These are phyloP conservation scores for Caloenas nicobarica DNA, from an alignment of 2,113 vertebrate genomes.

Conservation along the genomic window DNA sequence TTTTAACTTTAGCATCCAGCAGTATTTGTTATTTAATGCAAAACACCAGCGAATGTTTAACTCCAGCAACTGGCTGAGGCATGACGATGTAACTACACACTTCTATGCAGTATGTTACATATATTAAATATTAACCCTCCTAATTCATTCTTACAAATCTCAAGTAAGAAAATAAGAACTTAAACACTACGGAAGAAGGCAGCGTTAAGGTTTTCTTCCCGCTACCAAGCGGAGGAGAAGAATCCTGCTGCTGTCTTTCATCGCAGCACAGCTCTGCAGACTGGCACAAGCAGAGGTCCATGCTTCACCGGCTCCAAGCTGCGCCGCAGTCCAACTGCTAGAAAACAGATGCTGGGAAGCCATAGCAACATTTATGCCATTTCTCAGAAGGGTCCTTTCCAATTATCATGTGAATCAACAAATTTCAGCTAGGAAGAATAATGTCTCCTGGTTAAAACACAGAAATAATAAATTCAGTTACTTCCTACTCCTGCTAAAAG, in stretches of 20 bases:
- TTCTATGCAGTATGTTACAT: background rate
- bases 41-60: background rate
- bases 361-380: constrained; percentile 15
- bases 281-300: background rate
- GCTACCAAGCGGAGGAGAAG: background rate
- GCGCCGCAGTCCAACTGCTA: background rate
- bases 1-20: background rate
- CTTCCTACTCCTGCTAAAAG: background rate
- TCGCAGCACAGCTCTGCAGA: background rate
- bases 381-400: background rate
- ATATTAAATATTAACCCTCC: background rate
- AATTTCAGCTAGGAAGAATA: background rate
- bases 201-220: background rate
- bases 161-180: background rate
- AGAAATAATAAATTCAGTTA: background rate
- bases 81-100: background rate
- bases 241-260: background rate
- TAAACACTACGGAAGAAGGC: background rate
- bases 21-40: background rate
- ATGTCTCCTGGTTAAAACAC: background rate
- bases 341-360: constrained; percentile 18
- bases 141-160: background rate
- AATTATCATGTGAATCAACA: background rate
- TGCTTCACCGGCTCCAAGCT: background rate
- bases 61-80: background rate